These are phyloP conservation scores for Heliconius hewitsoni DNA, from an alignment of 1,140 invertebrate species.

Conservation along the genomic window DNA sequence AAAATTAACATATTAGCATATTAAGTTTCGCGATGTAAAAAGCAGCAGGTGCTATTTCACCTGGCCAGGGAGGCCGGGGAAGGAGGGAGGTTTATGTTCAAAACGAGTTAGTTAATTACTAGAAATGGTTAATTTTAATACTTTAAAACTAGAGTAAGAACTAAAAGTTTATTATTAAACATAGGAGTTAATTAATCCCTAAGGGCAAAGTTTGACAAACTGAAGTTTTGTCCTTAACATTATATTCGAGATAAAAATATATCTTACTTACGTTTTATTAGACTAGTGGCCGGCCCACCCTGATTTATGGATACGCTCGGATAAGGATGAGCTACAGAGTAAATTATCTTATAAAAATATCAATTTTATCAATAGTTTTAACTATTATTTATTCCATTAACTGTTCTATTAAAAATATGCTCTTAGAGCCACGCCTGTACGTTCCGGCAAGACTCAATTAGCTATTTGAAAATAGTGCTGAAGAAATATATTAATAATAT, in stretches of 20 bases:
- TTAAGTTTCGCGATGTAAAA: slow-evolving; percentile 68
- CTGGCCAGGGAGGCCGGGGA: slow-evolving; percentile 71
- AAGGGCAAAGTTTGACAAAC: too few relatives aligned
- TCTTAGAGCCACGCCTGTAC: too few relatives aligned
- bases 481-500: background rate
- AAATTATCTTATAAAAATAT: background rate
- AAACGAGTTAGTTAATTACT: slow-evolving; percentile 59
- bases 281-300: background rate
- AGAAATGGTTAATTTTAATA: slow-evolving; percentile 20
- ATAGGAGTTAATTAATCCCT: too few relatives aligned
- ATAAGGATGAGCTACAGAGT: background rate
- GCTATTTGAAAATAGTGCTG: background rate
- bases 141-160: background rate
- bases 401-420: too few relatives aligned
- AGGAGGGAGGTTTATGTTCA: slow-evolving; percentile 68
- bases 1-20: slow-evolving; percentile 72
- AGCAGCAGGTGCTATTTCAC: slow-evolving; percentile 69
- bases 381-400: too few relatives aligned
- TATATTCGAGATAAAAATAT: background rate
- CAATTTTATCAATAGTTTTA: too few relatives aligned
- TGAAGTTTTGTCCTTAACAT: background rate
- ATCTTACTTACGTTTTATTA: background rate
- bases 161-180: background rate
- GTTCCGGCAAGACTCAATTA: too few relatives aligned
- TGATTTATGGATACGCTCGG: background rate